These are phyloP conservation scores for Melanostoma scalare DNA, from an alignment of 2,888 invertebrate genomes.

Conservation along the genomic window DNA sequence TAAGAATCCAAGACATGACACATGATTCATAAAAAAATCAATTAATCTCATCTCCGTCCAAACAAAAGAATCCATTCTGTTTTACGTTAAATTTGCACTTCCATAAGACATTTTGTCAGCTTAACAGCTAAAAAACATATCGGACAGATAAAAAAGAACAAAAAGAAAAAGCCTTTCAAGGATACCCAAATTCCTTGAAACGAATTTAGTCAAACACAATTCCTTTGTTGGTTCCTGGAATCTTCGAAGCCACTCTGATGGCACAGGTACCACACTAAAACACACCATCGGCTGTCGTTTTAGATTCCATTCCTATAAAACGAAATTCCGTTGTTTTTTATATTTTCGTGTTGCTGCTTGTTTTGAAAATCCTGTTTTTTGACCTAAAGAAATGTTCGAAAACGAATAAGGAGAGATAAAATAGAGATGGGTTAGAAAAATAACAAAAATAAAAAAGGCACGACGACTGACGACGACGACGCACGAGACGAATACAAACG, in stretches of 20 bases:
- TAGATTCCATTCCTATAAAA: slow-evolving; percentile 66
- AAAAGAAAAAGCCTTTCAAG: slow-evolving; percentile 38
- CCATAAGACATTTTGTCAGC: slow-evolving; percentile 37
- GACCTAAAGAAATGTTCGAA: slow-evolving; percentile 73
- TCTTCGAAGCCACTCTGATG: slow-evolving; percentile 23
- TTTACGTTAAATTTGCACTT: slow-evolving; percentile 48
- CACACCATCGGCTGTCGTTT: slow-evolving; percentile 60
- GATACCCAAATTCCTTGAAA: slow-evolving; percentile 72
- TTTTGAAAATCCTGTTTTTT: slow-evolving; percentile 72
- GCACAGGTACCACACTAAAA: slow-evolving; percentile 25
- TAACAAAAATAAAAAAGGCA: not conserved
- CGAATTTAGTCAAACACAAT: slow-evolving; percentile 71
- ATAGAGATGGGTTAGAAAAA: slow-evolving; percentile 66
- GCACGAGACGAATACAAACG: not conserved
- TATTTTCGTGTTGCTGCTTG: slow-evolving; percentile 35
- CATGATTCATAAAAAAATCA: slow-evolving; percentile 40
- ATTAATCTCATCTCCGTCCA: slow-evolving; percentile 11
- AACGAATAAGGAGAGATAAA: slow-evolving; percentile 49
- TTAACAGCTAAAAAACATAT: slow-evolving; percentile 35
- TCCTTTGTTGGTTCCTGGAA: slow-evolving; percentile 72
- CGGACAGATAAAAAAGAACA: slow-evolving; percentile 8
- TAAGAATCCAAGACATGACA: slow-evolving; percentile 43
- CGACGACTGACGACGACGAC: slow-evolving; percentile 1
- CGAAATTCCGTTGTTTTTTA: slow-evolving; percentile 49
- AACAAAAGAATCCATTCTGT: slow-evolving; percentile 25